Conservation (phyloP, 1,140 invertebrate genomes). For the Belonocnema kinseyi region DNA sequence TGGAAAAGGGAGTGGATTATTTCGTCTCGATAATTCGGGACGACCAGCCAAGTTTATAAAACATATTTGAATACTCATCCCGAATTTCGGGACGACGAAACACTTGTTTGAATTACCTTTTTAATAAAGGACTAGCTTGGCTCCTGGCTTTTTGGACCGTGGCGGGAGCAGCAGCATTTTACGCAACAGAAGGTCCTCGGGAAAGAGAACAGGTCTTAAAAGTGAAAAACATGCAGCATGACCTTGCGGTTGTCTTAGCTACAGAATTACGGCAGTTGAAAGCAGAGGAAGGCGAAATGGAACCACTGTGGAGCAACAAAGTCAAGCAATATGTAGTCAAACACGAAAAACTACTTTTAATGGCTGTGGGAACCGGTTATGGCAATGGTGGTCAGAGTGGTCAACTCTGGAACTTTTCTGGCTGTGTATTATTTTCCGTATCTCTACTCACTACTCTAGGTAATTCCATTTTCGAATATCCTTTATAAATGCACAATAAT, state of each 20-base stretch:
- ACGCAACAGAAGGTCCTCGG: conserved; percentile 78
- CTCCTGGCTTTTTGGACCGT: conserved; percentile 77
- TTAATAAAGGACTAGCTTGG: conserved; percentile 71
- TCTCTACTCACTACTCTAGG: conserved; percentile 80
- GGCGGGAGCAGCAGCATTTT: conserved; percentile 77
- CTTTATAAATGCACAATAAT: neutral
- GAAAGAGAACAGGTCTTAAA: conserved; percentile 75
- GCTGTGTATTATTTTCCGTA: conserved; percentile 79
- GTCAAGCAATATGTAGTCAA: conserved; percentile 75
- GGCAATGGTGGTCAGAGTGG: conserved; percentile 75
- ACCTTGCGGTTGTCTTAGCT: conserved; percentile 74
- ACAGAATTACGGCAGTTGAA: conserved; percentile 75
- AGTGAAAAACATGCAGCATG: conserved; percentile 73
- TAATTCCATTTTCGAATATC: conserved; percentile 53
- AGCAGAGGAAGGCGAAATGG: conserved; percentile 65
- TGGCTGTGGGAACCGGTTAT: conserved; percentile 77
- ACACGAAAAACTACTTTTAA: conserved; percentile 76
- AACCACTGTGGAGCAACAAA: conserved; percentile 74
- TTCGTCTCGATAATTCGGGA: too few species aligned
- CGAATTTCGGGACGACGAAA: too few species aligned
- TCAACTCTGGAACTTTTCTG: conserved; percentile 79
- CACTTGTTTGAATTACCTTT: neutral
- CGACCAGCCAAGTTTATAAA: neutral
- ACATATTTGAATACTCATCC: neutral
- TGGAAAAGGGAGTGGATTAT: too few species aligned